Conservation (phyloP, 2,797 vertebrate species). For the Tragelaphus eurycerus region DNA sequence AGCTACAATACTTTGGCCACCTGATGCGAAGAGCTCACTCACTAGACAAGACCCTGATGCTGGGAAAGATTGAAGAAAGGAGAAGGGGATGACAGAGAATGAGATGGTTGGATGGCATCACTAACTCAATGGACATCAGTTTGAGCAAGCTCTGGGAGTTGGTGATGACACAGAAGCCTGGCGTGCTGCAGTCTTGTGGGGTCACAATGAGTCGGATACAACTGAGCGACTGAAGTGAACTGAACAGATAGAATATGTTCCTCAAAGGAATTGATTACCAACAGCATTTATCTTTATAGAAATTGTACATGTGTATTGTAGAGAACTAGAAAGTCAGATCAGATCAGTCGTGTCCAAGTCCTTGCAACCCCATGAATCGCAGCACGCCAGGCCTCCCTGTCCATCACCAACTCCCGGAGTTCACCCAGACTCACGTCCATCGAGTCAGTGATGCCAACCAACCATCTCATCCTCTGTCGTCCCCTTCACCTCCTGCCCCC, state of each 20-base stretch:
- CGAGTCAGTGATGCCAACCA: too few species aligned
- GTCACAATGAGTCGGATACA: fast-evolving
- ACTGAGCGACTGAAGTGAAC: neutral
- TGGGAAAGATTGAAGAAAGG: neutral
- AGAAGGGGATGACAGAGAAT: neutral
- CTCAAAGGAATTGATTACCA: neutral
- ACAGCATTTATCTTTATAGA: neutral
- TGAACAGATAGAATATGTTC: neutral
- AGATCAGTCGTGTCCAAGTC: too few species aligned
- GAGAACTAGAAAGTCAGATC: neutral
- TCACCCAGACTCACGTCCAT: too few species aligned
- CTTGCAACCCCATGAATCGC: too few species aligned
- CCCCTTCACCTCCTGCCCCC: too few species aligned
- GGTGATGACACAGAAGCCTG: neutral
- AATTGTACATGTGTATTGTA: too few species aligned
- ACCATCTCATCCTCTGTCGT: too few species aligned
- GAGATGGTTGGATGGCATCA: neutral
- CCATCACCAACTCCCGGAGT: too few species aligned
- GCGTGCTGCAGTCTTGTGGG: neutral
- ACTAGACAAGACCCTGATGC: neutral
- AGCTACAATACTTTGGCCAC: neutral
- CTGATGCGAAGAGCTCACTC: neutral
- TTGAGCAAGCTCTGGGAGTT: neutral
- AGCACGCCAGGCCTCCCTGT: too few species aligned
- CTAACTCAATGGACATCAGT: neutral